phyloP scores from a whole-genome alignment of 2,113 vertebrate genomes.

The Eulemur macaco region DNA sequence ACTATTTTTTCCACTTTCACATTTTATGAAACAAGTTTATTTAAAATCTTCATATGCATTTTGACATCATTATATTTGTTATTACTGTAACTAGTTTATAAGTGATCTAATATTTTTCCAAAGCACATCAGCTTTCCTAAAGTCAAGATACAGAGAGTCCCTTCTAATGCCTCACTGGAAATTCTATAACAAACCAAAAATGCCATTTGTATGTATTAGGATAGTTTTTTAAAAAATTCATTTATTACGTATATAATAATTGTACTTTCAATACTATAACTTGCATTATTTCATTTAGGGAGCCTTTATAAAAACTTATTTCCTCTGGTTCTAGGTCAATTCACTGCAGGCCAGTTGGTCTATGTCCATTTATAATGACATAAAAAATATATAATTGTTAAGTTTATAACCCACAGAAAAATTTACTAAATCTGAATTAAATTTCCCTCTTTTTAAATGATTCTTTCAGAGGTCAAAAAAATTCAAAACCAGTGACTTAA shows the following conservation, averaged over 20 bases:
- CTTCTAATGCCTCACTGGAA: background rate
- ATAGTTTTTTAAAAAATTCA: background rate
- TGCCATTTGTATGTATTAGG: background rate
- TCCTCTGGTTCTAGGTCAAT: background rate
- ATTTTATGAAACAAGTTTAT: constrained; percentile 22
- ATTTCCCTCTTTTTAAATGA: background rate
- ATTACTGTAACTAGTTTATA: background rate
- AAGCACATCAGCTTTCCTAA: background rate
- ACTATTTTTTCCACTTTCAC: background rate
- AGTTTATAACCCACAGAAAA: background rate
- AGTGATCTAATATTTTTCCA: background rate
- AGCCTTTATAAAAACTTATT: background rate
- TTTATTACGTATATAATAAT: background rate
- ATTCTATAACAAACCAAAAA: background rate
- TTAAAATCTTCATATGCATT: background rate
- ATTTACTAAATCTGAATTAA: background rate
- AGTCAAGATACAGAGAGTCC: background rate
- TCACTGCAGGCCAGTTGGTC: background rate
- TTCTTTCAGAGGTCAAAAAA: background rate
- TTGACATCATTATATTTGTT: background rate
- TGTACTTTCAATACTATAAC: background rate
- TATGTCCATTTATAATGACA: background rate
- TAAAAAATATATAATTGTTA: background rate
- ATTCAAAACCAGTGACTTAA: background rate
- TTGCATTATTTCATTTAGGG: background rate